Conservation (phyloP, 2,113 vertebrate species). For the Picathartes gymnocephalus region DNA sequence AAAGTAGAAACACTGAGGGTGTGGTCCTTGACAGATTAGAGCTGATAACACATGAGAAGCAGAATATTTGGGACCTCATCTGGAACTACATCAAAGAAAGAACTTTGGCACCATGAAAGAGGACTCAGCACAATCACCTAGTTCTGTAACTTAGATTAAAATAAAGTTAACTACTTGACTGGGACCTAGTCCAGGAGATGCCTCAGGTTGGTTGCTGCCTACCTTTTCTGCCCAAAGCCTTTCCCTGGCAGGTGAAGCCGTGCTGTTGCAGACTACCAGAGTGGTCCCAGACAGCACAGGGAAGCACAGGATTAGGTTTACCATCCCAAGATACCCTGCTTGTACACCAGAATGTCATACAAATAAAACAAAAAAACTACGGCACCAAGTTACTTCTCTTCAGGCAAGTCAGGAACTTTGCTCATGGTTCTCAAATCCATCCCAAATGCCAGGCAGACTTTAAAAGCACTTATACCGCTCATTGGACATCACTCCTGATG, state of each 20-base stretch:
- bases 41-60: not conserved
- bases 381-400: not conserved
- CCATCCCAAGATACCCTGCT: not conserved
- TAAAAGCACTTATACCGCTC: not conserved
- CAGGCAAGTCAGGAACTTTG: not conserved
- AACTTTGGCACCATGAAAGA: not conserved
- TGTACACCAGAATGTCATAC: rapidly evolving
- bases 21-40: rapidly evolving
- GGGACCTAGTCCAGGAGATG: not conserved
- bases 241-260: not conserved
- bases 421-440: not conserved
- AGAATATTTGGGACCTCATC: not conserved
- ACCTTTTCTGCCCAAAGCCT: not conserved
- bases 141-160: not conserved
- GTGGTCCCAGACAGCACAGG: not conserved
- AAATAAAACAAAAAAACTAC: not conserved
- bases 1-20: not conserved
- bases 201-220: not conserved
- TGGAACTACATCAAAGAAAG: not conserved
- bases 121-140: not conserved
- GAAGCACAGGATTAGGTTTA: not conserved
- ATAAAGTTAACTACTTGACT: not conserved
- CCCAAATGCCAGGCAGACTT: not conserved
- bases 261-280: not conserved
- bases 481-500: not conserved